Percentiles rank a stretch among this genome's conserved stretches.
phyloP scores from a whole-genome alignment of 1,140 invertebrate species.

The Anoplophora glabripennis region DNA sequence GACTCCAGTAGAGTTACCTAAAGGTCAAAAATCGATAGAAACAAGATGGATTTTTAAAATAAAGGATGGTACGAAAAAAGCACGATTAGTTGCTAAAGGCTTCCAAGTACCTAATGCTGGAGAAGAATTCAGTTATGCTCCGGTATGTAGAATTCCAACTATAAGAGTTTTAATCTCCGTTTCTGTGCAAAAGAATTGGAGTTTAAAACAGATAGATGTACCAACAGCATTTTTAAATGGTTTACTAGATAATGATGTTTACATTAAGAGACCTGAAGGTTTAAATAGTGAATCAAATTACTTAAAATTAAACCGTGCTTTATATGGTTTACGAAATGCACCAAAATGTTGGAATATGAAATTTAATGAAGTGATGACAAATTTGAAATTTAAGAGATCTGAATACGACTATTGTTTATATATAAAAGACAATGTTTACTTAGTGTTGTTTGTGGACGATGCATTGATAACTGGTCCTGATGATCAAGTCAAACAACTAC shows the following conservation, averaged over 20 bases:
- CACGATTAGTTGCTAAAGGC: no score
- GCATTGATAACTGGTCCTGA: constrained; percentile 1
- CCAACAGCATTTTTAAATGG: constrained; percentile 15
- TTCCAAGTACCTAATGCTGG: no score
- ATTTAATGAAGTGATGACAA: constrained; percentile 13
- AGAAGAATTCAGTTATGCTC: no score
- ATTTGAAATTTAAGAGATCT: constrained; percentile 3
- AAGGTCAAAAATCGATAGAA: constrained; percentile 16
- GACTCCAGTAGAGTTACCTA: neutral
- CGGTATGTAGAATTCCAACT: no score
- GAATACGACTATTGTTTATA: constrained; percentile 4
- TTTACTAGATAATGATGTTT: constrained; percentile 2
- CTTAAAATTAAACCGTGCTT: constrained; percentile 18
- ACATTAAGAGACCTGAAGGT: constrained; percentile 7
- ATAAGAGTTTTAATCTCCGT: neutral
- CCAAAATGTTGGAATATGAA: constrained; percentile 14
- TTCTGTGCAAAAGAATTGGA: constrained; percentile 5
- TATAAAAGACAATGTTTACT: neutral
- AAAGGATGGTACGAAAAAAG: no score
- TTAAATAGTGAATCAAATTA: neutral
- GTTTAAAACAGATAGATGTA: constrained; percentile 8
- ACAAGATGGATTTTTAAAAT: constrained; percentile 33
- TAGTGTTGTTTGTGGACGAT: constrained; percentile 9
- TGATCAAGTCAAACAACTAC: neutral
- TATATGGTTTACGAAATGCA: constrained; percentile 15